Base-by-base conservation (phyloP, 2,113 vertebrate species). In the Eubucco bourcierii region DNA sequence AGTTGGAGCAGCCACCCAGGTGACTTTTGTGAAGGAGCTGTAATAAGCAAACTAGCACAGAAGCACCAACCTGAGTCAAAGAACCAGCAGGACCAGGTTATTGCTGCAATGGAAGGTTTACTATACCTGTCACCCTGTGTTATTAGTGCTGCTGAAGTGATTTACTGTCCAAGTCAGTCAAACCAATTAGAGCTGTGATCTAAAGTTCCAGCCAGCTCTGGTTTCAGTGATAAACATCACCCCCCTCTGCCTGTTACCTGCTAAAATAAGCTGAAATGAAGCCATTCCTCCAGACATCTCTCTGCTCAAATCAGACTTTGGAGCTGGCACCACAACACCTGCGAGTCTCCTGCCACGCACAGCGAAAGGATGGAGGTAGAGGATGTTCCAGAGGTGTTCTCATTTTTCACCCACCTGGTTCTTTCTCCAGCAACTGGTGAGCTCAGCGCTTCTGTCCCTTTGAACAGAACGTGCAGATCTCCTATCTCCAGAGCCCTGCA, bases 221-320 rank as follows among this genome's bases (percentile, higher is more conserved):
- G 34, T 90, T 94, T 75, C 90, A 55, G 66, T 72, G 94, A 96
- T 81, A 90, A 96, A 91, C 93, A 91, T 80, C 77, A 80, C 39
- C 33, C 25, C 24, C 59, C 72, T 52, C 79, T 10, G n/a, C 76
- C 81, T 82, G 61, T 87, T 89, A 64, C 82, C 91, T 85, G 76
- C 94, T 95, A 90, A 95, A 94, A 82, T 78, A 71, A 95, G 91
- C 85, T 74, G 74, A 91, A 80, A 91, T 73, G 65, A 95, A 96
- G 91, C 58, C 55, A 90, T 93, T 70, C 78, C 86, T 84, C 50
- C 80, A 90, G 46, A 66, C 59, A 75, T 31, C 82, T 78, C 75
- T 46, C 59, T 31, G 61, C 70, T 81, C 61, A 84, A 75, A 67
- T 15, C 73, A 85, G 65, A 15, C 85, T 68, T 88, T 53, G 66